Base-by-base conservation (phyloP, 2,888 invertebrate genomes). In the Plebejus melissa region DNA sequence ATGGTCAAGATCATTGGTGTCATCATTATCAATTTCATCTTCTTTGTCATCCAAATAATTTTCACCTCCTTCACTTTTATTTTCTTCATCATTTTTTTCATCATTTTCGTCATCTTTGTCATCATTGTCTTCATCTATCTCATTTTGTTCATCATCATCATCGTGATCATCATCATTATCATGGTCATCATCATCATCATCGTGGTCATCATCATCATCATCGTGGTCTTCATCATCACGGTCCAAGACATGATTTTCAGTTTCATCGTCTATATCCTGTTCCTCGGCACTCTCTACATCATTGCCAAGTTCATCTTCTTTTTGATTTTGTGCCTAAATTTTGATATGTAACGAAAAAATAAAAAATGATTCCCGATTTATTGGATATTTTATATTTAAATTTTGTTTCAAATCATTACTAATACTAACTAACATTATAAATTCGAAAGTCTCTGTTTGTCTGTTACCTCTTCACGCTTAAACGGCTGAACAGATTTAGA, bases 281-380 rank as follows among this genome's bases (percentile, higher is more conserved):
- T 82, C 80, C 11, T 83, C 83, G 50, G 84, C 81, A 50, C 77
- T 77, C 36, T 86, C 86, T 78, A 87, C 83, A 74, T 86, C 83
- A 77, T 84, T 80, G 78, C 88, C 83, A 75, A 28, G 72, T 72
- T 54, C n/a, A 54, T 72, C 22, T 22, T 41, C 72, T 32, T 54
- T 72, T 16, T 54, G 28, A 54, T 72, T 32, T 58, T 85, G 81
- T 71, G 80, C 79, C 76, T 80, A 76, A 74, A 77, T 77, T 69
- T 74, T 36, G 22, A 72, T 70, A 11, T 38, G 13, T 75, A 22
- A 22, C 2, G 72, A 46, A 65, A 65, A 32, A 65, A 36, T 32
- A 11, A 4, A 4, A 28, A 60, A 28, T 28, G 1, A 28, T 60
- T 11, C 11, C 2, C 4, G 4, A 22, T 58, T 22, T 58, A 22